Conservation (phyloP, 2,113 vertebrate genomes). For the Spea multiplicata region DNA sequence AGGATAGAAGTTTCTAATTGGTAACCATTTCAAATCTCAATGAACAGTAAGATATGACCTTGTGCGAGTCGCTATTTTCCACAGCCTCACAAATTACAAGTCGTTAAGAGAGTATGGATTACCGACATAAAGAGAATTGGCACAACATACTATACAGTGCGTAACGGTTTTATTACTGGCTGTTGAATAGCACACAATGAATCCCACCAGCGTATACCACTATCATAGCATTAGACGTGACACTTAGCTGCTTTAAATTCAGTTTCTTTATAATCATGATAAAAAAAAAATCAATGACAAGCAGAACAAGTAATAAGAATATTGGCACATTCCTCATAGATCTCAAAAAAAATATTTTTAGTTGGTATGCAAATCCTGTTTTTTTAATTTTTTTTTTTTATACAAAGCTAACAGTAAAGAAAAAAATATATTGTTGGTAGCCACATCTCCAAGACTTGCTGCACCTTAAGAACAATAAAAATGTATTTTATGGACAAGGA, state of each 20-base stretch:
- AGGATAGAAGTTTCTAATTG: neutral
- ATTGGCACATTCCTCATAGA: too few relatives aligned
- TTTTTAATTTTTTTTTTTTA: too few relatives aligned
- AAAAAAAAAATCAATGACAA: too few relatives aligned
- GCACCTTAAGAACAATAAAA: too few relatives aligned
- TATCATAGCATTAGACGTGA: neutral
- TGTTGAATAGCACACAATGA: slow-evolving; percentile 17
- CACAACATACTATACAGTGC: neutral
- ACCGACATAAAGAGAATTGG: neutral
- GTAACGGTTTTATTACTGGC: slow-evolving; percentile 22
- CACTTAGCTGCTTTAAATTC: neutral
- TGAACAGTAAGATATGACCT: slow-evolving; percentile 1
- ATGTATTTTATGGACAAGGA: too few relatives aligned
- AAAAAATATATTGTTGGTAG: too few relatives aligned
- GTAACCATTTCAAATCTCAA: slow-evolving; percentile 2
- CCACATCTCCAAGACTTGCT: too few relatives aligned
- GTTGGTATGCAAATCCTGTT: too few relatives aligned
- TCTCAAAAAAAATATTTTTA: too few relatives aligned
- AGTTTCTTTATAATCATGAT: too few relatives aligned
- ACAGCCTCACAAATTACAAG: slow-evolving; percentile 11
- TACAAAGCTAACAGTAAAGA: too few relatives aligned
- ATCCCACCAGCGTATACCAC: slow-evolving; percentile 9
- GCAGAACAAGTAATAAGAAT: too few relatives aligned
- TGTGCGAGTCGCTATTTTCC: neutral
- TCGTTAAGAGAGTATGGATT: neutral